Conservation (phyloP, 1,140 invertebrate species). For the Wasmannia auropunctata region DNA sequence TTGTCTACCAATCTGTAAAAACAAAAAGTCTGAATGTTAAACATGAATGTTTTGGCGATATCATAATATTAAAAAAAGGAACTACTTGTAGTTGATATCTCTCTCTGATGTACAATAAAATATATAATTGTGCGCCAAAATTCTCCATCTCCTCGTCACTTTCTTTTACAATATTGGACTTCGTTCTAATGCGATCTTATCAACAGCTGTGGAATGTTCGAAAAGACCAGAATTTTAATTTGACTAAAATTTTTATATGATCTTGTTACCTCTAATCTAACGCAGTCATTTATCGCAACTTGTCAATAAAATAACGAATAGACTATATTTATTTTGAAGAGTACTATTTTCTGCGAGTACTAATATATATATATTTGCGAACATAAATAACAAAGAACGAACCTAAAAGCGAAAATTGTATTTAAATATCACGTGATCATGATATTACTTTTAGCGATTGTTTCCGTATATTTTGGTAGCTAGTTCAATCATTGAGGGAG, state of each 20-base stretch:
- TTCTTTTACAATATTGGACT: constrained; percentile 1
- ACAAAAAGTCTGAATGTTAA: neutral
- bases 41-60: neutral
- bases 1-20: neutral
- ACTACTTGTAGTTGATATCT: constrained; percentile 23
- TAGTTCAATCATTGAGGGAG: neutral
- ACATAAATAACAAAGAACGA: neutral
- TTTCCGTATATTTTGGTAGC: neutral
- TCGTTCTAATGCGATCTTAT: neutral
- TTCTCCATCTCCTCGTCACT: neutral
- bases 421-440: neutral
- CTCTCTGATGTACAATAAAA: constrained; percentile 10
- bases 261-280: neutral
- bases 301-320: neutral
- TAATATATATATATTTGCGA: neutral
- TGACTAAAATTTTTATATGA: neutral
- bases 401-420: neutral
- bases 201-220: neutral
- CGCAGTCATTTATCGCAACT: constrained; percentile 11
- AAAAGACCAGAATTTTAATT: neutral
- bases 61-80: neutral
- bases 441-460: neutral
- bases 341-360: neutral
- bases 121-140: constrained; percentile 55
- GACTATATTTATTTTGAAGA: neutral